Conservation (phyloP, 2,888 invertebrate species). For the Catocala fraxini region DNA sequence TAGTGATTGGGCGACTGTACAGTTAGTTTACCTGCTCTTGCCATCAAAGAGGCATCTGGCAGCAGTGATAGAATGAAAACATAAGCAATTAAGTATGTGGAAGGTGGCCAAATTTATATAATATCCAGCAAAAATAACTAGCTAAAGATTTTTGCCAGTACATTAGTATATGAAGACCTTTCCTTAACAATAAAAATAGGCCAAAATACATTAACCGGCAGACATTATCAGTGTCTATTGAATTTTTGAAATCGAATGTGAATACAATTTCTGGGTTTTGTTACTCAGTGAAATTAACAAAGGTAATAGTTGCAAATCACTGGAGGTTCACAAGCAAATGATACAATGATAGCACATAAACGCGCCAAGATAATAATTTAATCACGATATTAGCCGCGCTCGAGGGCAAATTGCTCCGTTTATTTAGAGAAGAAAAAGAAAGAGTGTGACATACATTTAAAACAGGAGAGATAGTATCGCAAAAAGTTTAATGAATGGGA, state of each 20-base stretch:
- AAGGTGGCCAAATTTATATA: no score
- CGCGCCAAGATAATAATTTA: constrained; percentile 76
- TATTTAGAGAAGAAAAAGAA: constrained; percentile 67
- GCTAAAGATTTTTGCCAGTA: no score
- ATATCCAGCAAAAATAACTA: no score
- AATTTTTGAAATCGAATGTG: constrained; percentile 22
- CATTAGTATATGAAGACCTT: no score
- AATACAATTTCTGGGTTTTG: constrained; percentile 29
- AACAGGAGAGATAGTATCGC: constrained; percentile 72
- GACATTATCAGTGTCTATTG: no score
- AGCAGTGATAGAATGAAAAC: no score
- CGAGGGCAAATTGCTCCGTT: constrained; percentile 72
- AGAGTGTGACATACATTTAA: constrained; percentile 77
- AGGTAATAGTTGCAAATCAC: constrained; percentile 65
- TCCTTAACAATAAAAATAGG: no score
- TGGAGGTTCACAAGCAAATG: constrained; percentile 71
- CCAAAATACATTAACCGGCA: no score
- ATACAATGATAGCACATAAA: constrained; percentile 69
- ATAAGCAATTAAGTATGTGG: no score
- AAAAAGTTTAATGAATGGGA: constrained; percentile 81
- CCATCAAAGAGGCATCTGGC: no score
- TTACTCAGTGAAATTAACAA: constrained; percentile 39
- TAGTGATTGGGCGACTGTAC: no score
- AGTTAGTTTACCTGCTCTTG: no score
- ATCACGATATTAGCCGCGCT: constrained; percentile 73